phyloP scores from a whole-genome alignment of 2,113 vertebrate genomes.

The Melanotaenia duboulayi region DNA sequence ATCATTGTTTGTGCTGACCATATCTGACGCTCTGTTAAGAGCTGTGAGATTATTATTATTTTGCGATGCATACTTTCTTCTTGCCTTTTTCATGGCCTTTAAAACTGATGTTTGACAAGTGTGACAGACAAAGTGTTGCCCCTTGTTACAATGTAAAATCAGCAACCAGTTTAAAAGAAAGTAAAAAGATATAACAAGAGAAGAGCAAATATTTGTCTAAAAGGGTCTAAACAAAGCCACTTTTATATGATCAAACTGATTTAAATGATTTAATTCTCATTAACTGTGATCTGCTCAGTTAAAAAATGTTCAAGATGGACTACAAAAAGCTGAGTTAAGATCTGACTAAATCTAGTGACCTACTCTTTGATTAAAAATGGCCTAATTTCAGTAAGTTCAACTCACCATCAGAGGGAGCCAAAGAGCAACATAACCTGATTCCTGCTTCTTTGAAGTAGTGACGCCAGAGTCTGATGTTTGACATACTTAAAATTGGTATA shows the following conservation, averaged over 20 bases:
- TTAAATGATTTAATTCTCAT: background rate
- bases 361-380: no score
- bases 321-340: background rate
- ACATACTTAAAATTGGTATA: no score
- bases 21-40: conserved; percentile 11
- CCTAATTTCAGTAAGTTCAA: background rate
- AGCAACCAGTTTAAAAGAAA: conserved; percentile 2
- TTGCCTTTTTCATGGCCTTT: background rate
- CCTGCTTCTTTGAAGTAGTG: background rate
- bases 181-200: background rate
- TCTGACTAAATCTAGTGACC: background rate
- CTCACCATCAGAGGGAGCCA: conserved; percentile 44
- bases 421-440: background rate
- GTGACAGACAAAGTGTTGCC: background rate
- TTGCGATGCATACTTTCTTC: conserved; percentile 7
- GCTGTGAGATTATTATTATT: conserved; percentile 3
- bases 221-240: conserved; percentile 9
- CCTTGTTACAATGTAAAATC: conserved; percentile 9
- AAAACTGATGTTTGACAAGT: conserved; percentile 21
- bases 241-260: background rate
- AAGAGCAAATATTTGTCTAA: background rate
- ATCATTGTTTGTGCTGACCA: background rate
- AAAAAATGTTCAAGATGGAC: background rate
- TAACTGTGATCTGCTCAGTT: background rate
- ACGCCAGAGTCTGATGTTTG: no score